Evolutionary conservation across 2,888 invertebrate genomes (phyloP), one percentile per base, ranked within the genome.

Genomic region (Disparrhopalites patrizii): DNA sequence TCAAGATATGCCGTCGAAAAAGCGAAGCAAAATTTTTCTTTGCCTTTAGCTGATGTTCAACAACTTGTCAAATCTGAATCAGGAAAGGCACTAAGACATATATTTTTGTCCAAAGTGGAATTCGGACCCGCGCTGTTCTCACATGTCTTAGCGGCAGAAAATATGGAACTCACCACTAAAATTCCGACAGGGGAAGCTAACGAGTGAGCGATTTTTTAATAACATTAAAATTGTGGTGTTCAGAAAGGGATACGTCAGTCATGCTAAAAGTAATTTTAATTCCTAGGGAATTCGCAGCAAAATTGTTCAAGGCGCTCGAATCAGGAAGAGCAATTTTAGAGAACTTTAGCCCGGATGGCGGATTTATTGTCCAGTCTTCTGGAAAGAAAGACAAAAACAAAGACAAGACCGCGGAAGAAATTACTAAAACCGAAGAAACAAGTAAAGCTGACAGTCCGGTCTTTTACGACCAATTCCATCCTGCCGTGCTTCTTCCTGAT

Each of bases 391-490:
- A 18, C 51, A 68, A 60, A 23, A 51, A 20, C 36, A 63, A 50
- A 51, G 40, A 13, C 40, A 43, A 27, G 18, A 33, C 18, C 78
- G 85, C 85, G 76, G 92, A 93, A 77, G 84, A 85, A 62, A 85
- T 88, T 23, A 84, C 86, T 0, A 80, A 79, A 69, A 76, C 79
- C 43, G 81, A 76, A 65, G 80, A 77, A 3, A 80, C 79, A 0
- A 81, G 82, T 62, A 83, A 83, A 25, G 86, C 82, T 77, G 15
- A 1, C 8, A 28, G 1, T 1, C 85, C 91, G 55, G 83, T 85
- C 61, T 86, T 90, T 10, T 95, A 94, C 79, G 84, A 91, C 77
- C 98, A 98, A 80, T 99, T 96, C 80, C 96, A 98, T 80, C 98
- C 99, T 0, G 84, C 86, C 78, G 81, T 91, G 23, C 28, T 75